Conservation (phyloP, 2,797 vertebrate genomes). For the Rhinella marina region DNA sequence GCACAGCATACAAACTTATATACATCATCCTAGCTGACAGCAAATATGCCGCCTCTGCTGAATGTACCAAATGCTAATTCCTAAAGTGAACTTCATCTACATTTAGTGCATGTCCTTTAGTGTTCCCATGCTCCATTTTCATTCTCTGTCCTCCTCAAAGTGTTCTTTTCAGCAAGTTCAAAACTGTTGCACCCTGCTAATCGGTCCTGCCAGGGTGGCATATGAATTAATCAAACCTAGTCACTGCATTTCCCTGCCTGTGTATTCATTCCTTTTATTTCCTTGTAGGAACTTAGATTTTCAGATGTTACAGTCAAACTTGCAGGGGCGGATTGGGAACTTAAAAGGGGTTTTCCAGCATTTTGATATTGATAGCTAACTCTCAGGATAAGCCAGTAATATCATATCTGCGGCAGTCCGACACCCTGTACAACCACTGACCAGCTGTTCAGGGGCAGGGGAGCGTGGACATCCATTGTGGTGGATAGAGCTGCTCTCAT, state of each 20-base stretch:
- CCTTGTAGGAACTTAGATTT: not conserved
- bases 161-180: not conserved
- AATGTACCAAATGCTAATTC: constrained; percentile 26
- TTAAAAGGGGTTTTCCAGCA: too few species aligned
- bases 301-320: not conserved
- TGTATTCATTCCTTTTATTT: not conserved
- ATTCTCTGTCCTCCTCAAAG: not conserved
- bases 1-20: constrained; percentile 13
- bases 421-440: too few species aligned
- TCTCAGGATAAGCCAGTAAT: too few species aligned
- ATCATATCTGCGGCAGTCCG: too few species aligned
- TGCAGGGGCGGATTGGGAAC: too few species aligned
- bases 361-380: too few species aligned
- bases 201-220: constrained; percentile 4
- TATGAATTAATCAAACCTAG: not conserved
- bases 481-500: too few species aligned
- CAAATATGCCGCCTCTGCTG: constrained; percentile 23
- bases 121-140: constrained; percentile 13
- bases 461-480: too few species aligned
- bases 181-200: not conserved
- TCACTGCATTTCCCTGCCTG: not conserved
- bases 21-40: constrained; percentile 23
- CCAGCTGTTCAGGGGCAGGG: too few species aligned
- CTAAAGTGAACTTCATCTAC: constrained; percentile 8
- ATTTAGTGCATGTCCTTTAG: constrained; percentile 20